These are phyloP conservation scores for Lagorchestes hirsutus DNA, from an alignment of 2,797 vertebrate genomes.

Conservation along the genomic window DNA sequence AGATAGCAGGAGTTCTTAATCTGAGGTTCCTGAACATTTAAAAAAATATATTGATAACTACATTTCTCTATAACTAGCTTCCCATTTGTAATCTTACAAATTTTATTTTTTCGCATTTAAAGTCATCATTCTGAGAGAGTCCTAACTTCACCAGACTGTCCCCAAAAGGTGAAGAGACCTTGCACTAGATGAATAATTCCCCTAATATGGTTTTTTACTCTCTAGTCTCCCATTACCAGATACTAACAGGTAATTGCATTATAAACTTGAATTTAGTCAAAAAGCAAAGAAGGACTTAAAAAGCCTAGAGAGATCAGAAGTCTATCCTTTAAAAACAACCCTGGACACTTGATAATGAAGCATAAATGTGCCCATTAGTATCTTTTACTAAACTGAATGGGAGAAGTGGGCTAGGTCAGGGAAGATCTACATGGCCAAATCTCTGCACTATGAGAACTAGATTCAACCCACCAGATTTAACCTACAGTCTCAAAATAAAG, in stretches of 20 bases:
- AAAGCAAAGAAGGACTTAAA: neutral
- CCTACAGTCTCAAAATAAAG: conserved; percentile 62
- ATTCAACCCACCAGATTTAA: conserved; percentile 54
- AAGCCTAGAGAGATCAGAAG: conserved; percentile 20
- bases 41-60: neutral
- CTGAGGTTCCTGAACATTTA: neutral
- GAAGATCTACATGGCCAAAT: conserved; percentile 2
- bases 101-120: neutral
- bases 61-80: neutral
- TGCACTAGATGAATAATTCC: neutral
- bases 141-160: neutral
- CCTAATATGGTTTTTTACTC: neutral
- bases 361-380: conserved; percentile 13
- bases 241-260: neutral
- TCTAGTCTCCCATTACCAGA: neutral
- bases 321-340: neutral
- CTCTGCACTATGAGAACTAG: neutral
- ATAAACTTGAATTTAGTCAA: neutral
- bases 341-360: conserved; percentile 17
- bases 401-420: neutral
- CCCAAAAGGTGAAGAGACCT: neutral
- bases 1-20: neutral
- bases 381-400: conserved; percentile 16
- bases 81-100: neutral
- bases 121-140: neutral